phyloP scores from a whole-genome alignment of 1,140 invertebrate genomes.

The Leptinotarsa defecta region DNA sequence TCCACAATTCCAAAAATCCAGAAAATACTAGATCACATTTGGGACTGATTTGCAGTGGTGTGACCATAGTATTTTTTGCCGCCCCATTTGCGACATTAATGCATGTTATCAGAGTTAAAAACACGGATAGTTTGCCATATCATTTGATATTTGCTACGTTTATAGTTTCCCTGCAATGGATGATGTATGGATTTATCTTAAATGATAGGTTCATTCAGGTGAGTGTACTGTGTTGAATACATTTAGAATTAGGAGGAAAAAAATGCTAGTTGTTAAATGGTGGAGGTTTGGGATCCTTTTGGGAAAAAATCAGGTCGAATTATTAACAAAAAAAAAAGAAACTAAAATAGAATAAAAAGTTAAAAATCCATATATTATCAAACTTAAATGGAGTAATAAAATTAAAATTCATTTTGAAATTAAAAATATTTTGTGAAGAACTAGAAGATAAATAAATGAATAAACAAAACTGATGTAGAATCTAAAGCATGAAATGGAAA shows the following conservation, averaged over 20 bases:
- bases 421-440: no score
- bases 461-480: no score
- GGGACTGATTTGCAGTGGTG: slow-evolving; percentile 66
- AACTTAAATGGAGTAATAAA: no score
- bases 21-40: slow-evolving; percentile 48
- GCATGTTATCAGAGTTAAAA: slow-evolving; percentile 75
- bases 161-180: slow-evolving; percentile 76
- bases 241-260: neutral
- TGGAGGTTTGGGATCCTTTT: no score
- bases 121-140: slow-evolving; percentile 77
- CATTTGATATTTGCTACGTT: slow-evolving; percentile 77
- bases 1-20: slow-evolving; percentile 34
- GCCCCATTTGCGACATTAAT: slow-evolving; percentile 76
- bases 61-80: slow-evolving; percentile 78
- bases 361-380: no score
- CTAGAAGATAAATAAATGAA: no score
- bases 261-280: neutral
- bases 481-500: no score
- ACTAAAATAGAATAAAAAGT: no score
- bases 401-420: no score
- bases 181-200: slow-evolving; percentile 72
- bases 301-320: no score
- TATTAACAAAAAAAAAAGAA: no score
- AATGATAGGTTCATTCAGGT: slow-evolving; percentile 75
- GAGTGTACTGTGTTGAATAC: slow-evolving; percentile 42